Evolutionary conservation across 2,888 invertebrate genomes (phyloP).

Genomic region (Dasypogon diadema): DNA sequence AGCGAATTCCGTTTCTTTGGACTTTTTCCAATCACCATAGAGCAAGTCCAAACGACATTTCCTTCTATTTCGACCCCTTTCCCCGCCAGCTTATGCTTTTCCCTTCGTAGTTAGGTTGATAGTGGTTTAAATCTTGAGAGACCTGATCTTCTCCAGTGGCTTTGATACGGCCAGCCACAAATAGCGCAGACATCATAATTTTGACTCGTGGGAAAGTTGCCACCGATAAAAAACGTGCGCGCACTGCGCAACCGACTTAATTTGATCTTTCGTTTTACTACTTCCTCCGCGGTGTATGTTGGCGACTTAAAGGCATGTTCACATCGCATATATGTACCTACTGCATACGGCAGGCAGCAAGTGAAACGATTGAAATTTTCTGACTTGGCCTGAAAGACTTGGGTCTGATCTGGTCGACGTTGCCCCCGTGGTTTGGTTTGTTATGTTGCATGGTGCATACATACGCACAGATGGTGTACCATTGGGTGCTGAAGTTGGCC

Average conservation of each 20-base stretch:
- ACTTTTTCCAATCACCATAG: no score
- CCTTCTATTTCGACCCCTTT: neutral
- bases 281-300: neutral
- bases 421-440: no score
- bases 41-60: constrained; percentile 32
- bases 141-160: constrained; percentile 3
- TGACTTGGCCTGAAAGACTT: neutral
- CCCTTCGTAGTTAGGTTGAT: neutral
- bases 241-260: constrained; percentile 47
- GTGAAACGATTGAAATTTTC: constrained; percentile 12
- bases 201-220: constrained; percentile 52
- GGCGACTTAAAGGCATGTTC: neutral
- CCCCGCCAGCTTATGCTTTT: neutral
- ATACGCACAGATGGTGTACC: neutral
- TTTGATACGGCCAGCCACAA: neutral
- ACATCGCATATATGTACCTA: no score
- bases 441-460: no score
- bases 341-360: constrained; percentile 11
- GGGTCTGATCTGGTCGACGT: no score
- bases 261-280: constrained; percentile 45
- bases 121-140: neutral
- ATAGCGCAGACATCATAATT: constrained; percentile 22
- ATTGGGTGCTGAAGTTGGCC: neutral
- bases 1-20: constrained; percentile 15
- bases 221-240: constrained; percentile 41